phyloP scores from a whole-genome alignment of 2,797 vertebrate genomes.

The Paramormyrops hopkinsi region DNA sequence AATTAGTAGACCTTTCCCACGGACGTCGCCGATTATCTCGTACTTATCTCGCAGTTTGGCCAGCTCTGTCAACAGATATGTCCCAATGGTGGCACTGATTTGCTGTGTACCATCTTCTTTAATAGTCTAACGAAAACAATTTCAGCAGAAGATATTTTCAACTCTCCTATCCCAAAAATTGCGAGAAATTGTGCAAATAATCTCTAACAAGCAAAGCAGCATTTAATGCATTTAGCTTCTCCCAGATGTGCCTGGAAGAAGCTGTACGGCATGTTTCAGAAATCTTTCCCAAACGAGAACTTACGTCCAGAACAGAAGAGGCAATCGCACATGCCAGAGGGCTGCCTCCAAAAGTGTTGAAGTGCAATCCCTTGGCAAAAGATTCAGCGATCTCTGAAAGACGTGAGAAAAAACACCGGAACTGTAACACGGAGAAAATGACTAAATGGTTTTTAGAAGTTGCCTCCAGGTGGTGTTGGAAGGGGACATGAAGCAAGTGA shows the following conservation, averaged over 20 bases:
- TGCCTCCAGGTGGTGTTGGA: neutral
- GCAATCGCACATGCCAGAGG: conserved; percentile 74
- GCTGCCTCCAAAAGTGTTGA: conserved; percentile 88
- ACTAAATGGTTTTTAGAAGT: neutral
- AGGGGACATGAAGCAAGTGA: neutral
- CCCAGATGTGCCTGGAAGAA: neutral
- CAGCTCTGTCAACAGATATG: conserved; percentile 70
- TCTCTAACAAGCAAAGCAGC: neutral
- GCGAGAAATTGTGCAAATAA: neutral
- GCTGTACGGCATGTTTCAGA: neutral
- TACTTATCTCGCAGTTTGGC: conserved; percentile 79
- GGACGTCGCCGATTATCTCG: conserved; percentile 84
- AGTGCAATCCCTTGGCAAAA: conserved; percentile 63
- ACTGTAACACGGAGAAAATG: neutral
- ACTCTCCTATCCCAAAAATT: neutral
- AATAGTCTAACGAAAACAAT: conserved; percentile 63
- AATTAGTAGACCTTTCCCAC: conserved; percentile 88
- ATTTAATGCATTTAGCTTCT: neutral
- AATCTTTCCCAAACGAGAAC: conserved; percentile 14
- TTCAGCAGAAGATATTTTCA: neutral
- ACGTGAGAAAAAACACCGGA: conserved; percentile 20
- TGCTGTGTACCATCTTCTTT: conserved; percentile 72
- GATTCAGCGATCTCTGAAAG: conserved; percentile 76
- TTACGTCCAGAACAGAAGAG: conserved; percentile 82
- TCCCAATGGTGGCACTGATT: conserved; percentile 71